Evolutionary conservation across 1,140 invertebrate genomes (phyloP).

Genomic region (Pseudomyrmex dendroicus): DNA sequence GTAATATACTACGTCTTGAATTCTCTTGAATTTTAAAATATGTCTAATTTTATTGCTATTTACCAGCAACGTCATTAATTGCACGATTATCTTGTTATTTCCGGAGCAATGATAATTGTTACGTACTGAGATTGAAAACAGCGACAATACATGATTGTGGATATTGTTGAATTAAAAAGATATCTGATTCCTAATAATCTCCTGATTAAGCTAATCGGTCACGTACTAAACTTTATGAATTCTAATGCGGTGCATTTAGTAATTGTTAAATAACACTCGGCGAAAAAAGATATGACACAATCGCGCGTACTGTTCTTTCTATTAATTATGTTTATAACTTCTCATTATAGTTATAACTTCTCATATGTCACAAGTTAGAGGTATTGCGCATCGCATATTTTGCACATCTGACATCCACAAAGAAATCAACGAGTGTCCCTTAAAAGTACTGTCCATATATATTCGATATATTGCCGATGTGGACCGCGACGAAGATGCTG

Average conservation of each 20-base stretch:
- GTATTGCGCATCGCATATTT: too few species aligned
- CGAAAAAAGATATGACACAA: too few species aligned
- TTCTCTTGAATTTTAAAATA: not conserved
- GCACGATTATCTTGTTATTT: not conserved
- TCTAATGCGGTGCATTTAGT: slow-evolving; percentile 30
- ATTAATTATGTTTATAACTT: too few species aligned
- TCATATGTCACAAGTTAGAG: too few species aligned
- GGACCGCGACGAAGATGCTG: slow-evolving; percentile 25
- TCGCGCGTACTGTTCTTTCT: too few species aligned
- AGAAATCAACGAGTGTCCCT: not conserved
- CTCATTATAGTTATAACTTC: too few species aligned
- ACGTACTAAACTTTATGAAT: not conserved
- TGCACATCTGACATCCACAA: too few species aligned
- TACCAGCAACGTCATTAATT: not conserved
- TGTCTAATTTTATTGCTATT: not conserved
- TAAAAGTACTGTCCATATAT: slow-evolving; percentile 36
- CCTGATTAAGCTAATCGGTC: slow-evolving; percentile 22
- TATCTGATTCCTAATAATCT: slow-evolving; percentile 28
- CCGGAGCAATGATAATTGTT: not conserved
- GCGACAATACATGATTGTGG: not conserved
- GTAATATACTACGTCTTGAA: not conserved
- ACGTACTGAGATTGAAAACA: slow-evolving; percentile 15
- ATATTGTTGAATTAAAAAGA: slow-evolving; percentile 28
- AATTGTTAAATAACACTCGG: not conserved
- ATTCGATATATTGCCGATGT: slow-evolving; percentile 30